Evolutionary conservation across 1,140 invertebrate species (phyloP).

Genomic region (Ptiloglossa arizonensis): DNA sequence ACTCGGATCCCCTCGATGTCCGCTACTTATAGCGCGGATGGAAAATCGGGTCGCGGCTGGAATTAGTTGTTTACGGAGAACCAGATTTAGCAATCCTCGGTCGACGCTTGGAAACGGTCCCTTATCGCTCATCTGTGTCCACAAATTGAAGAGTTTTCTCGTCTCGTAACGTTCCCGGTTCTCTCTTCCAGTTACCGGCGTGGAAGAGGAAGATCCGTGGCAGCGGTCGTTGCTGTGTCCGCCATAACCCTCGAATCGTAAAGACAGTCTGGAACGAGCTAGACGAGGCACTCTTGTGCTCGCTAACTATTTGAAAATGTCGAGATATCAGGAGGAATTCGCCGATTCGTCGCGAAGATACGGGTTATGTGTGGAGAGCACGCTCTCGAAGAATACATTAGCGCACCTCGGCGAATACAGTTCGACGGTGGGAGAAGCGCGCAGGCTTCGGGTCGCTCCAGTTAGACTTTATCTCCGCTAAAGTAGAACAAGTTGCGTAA

Average conservation of each 20-base stretch:
- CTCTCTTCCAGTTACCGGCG: neutral
- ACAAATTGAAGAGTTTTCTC: constrained; percentile 1
- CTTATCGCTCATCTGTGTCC: too few relatives aligned
- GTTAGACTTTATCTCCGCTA: constrained; percentile 21
- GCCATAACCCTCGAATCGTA: neutral
- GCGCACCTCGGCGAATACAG: constrained; percentile 23
- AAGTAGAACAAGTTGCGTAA: constrained; percentile 22
- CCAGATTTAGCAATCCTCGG: neutral
- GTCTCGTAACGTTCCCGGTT: neutral
- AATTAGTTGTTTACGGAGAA: neutral
- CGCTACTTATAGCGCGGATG: too few relatives aligned
- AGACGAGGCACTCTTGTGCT: neutral
- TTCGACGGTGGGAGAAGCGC: constrained; percentile 5
- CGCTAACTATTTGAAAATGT: constrained; percentile 35
- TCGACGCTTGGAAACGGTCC: neutral
- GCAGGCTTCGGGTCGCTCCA: constrained; percentile 5
- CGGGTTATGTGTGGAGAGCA: constrained; percentile 10
- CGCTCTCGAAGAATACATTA: constrained; percentile 44
- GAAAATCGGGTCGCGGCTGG: neutral
- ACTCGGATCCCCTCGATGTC: too few relatives aligned
- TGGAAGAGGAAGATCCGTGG: neutral
- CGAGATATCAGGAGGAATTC: constrained; percentile 5
- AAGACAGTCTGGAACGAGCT: constrained; percentile 13
- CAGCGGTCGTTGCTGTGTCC: neutral
- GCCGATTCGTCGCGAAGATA: constrained; percentile 1